Evolutionary conservation across 2,797 vertebrate genomes (phyloP), one percentile per base, ranked within the genome.

Genomic region (Onychomys torridus): DNA sequence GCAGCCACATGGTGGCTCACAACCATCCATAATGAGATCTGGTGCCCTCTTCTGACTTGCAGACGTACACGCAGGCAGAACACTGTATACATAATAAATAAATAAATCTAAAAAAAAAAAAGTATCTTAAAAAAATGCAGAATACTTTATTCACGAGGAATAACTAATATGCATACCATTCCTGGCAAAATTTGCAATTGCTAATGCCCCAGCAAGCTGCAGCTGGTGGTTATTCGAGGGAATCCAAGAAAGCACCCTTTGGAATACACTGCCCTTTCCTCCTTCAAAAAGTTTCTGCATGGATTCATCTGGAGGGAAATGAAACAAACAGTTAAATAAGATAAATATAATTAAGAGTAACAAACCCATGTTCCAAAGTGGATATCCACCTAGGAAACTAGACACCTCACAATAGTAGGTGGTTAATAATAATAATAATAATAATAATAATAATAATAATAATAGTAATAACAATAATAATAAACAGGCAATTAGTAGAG

Each of bases 271-370:
- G 97, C 99, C 99, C 98, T 99, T 99, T 85, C 99, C 99, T 91
- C 99, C 99, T 98, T 99, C 99, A 98, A 99, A 99, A 97, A 99
- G 98, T 98, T 99, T 99, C 98, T 99, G 99, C 99, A 99, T 99
- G 96, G 99, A 99, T 98, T 99, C 99, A 96, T 99, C 99, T 99
- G 63, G 61, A 98, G 63, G 94, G 94, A 97, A 97, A 98, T 73
- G 55, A 97, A 92, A 97, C 78, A 94, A 94, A 97, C 1, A 59
- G 82, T 27, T 82, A 89, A 40, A 16, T 12, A 88, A 59, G 7
- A 87, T 46, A 63, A 86, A 88, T 78, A 69, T 17, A 86, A 84
- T 34, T 75, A 85, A 0, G 2, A 88, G 52, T n/a, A 93, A 96
- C 29, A 96, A 90, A 63, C 82, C 29, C 17, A 25, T 61, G 23